A percentile compares a stretch with the other conserved stretches of the same genome.
phyloP scores from a whole-genome alignment of 2,888 invertebrate species.

The Xylota segnis region DNA sequence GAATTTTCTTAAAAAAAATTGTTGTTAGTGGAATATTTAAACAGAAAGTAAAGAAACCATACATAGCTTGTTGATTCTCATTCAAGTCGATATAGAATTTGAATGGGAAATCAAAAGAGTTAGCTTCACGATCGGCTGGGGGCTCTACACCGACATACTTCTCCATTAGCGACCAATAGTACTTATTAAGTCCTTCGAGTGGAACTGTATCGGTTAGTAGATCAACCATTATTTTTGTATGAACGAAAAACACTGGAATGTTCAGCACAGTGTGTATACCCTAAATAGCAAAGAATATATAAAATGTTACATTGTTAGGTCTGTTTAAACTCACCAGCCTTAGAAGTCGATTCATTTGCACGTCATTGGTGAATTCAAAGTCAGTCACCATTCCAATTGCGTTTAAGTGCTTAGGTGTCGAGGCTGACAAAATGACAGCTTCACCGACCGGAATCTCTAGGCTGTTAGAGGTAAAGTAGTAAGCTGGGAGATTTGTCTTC shows the following conservation, averaged over 20 bases:
- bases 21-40: not conserved
- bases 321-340: slow-evolving; percentile 19
- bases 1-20: slow-evolving; percentile 9
- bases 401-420: slow-evolving; percentile 53
- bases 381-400: slow-evolving; percentile 34
- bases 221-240: slow-evolving; percentile 90
- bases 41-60: not conserved
- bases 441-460: slow-evolving; percentile 59
- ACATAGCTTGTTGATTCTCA: slow-evolving; percentile 80
- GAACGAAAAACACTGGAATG: slow-evolving; percentile 86
- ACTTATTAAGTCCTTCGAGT: slow-evolving; percentile 87
- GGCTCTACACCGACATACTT: slow-evolving; percentile 65
- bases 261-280: slow-evolving; percentile 55
- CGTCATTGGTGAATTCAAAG: not conserved
- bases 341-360: slow-evolving; percentile 50
- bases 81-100: no score
- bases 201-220: slow-evolving; percentile 87
- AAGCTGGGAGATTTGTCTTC: slow-evolving; percentile 53
- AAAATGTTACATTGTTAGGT: not conserved
- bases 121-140: no score
- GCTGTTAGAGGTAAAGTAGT: slow-evolving; percentile 44
- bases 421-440: slow-evolving; percentile 62
- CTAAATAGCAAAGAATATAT: not conserved
- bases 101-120: no score
- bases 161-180: slow-evolving; percentile 88